A percentile compares a stretch with the other conserved stretches of the same genome.
phyloP scores from a whole-genome alignment of 2,113 vertebrate species.

The Corythornis vintsioides region DNA sequence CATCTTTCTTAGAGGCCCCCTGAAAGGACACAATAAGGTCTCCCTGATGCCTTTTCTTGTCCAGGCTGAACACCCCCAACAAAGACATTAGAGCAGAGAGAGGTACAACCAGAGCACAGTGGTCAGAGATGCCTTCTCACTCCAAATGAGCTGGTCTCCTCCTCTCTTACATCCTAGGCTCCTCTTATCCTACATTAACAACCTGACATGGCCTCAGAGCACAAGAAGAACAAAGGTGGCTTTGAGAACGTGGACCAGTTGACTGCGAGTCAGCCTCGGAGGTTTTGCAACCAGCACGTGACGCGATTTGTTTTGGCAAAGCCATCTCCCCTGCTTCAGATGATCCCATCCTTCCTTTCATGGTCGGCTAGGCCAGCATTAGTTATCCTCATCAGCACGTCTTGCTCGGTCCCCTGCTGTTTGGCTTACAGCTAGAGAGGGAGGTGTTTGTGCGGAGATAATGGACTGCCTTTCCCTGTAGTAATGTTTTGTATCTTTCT shows the following conservation, averaged over 20 bases:
- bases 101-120: not conserved
- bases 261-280: not conserved
- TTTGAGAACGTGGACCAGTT: not conserved
- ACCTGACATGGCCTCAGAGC: not conserved
- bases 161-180: not conserved
- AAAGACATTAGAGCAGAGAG: not conserved
- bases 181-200: not conserved
- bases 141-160: not conserved
- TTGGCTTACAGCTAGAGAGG: slow-evolving; percentile 44
- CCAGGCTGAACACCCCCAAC: not conserved
- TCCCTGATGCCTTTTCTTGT: not conserved
- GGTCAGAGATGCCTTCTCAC: not conserved
- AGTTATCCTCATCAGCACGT: slow-evolving; percentile 31
- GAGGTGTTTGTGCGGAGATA: slow-evolving; percentile 57
- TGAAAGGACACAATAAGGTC: not conserved
- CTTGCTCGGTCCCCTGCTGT: slow-evolving; percentile 23
- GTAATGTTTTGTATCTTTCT: slow-evolving; percentile 60
- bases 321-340: not conserved
- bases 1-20: not conserved
- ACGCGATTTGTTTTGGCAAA: not conserved
- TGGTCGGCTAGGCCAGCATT: not conserved
- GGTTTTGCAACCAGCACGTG: not conserved
- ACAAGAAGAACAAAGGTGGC: not conserved
- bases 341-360: slow-evolving; percentile 20
- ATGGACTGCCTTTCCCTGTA: slow-evolving; percentile 56